phyloP scores from a whole-genome alignment of 2,113 vertebrate genomes.

The Leptodactylus fuscus region DNA sequence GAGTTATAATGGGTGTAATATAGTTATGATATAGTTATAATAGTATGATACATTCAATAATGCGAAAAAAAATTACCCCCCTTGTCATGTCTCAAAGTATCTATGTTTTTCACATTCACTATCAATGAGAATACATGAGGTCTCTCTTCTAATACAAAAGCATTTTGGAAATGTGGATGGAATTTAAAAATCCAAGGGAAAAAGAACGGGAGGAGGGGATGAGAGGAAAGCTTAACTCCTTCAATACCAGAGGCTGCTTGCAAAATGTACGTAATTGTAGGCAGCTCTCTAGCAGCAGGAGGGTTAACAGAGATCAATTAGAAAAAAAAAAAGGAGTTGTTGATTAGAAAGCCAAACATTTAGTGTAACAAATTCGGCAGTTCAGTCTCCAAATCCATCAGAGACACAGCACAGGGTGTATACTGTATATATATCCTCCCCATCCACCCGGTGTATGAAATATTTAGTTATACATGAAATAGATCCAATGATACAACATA shows the following conservation, averaged over 20 bases:
- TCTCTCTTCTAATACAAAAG: conserved; percentile 16
- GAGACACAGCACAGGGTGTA: not conserved
- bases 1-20: not conserved
- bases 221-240: not conserved
- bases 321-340: conserved; percentile 13
- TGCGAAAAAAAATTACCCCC: not conserved
- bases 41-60: too few species aligned
- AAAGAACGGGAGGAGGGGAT: not conserved
- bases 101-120: conserved; percentile 1
- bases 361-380: conserved; percentile 5
- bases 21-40: not conserved
- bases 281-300: not conserved
- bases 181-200: conserved; percentile 7
- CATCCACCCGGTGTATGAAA: not conserved
- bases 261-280: not conserved
- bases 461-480: conserved; percentile 35
- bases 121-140: conserved; percentile 22
- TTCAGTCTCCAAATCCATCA: conserved; percentile 23
- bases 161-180: conserved; percentile 35
- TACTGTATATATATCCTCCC: conserved; percentile 14
- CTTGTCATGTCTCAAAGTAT: conserved; percentile 16
- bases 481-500: conserved; percentile 35
- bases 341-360: conserved; percentile 37
- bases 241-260: not conserved
- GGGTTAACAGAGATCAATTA: conserved; percentile 6